These are phyloP conservation scores for Hipposideros armiger DNA, from an alignment of 2,113 vertebrate genomes.

Conservation along the genomic window DNA sequence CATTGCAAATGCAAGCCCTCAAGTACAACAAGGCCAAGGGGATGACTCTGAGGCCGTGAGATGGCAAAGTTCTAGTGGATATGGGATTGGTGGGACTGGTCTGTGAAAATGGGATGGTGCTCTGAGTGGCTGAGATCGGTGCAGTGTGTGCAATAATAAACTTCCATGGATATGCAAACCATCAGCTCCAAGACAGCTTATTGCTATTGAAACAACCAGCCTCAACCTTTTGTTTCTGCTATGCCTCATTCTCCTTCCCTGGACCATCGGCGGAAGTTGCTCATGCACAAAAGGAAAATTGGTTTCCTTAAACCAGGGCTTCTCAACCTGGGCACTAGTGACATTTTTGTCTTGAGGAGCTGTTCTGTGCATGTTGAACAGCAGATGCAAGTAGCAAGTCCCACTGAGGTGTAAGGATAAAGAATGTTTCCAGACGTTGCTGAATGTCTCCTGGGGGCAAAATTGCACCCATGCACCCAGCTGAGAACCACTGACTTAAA, in stretches of 20 bases:
- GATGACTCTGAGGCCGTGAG: not conserved
- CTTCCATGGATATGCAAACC: not conserved
- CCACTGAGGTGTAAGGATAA: not conserved
- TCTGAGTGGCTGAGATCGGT: not conserved
- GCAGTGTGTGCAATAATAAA: not conserved
- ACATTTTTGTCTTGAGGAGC: not conserved
- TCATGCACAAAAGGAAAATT: not conserved
- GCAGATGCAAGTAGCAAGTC: not conserved
- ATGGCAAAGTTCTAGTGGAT: not conserved
- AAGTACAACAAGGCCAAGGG: not conserved
- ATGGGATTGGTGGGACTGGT: fast-evolving
- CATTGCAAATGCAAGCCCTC: not conserved
- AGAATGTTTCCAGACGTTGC: conserved; percentile 4
- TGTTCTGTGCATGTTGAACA: not conserved
- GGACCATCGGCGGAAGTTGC: not conserved
- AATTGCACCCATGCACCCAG: not conserved
- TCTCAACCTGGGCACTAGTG: not conserved
- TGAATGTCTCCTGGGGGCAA: not conserved
- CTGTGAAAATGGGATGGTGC: not conserved
- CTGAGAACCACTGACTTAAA: not conserved
- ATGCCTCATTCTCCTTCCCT: not conserved
- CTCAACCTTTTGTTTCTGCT: not conserved
- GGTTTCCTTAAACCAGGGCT: not conserved
- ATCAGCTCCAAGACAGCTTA: not conserved
- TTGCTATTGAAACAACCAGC: not conserved